Conservation (phyloP, 2,888 invertebrate species). For the Pristionchus japonicus region DNA sequence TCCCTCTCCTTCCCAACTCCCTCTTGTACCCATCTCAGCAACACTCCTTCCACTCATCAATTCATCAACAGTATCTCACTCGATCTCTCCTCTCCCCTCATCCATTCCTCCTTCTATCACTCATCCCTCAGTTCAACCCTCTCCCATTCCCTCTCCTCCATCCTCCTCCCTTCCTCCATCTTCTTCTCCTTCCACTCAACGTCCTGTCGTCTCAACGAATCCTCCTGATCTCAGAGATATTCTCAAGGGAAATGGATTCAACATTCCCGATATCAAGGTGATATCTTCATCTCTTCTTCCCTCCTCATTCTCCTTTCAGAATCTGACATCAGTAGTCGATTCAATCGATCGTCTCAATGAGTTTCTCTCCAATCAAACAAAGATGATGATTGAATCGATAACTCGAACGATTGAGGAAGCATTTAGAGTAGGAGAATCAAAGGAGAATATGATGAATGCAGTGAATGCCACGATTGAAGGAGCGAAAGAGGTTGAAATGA, state of each 20-base stretch:
- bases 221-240: background rate
- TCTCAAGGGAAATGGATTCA: background rate
- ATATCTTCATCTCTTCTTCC: too few relatives aligned
- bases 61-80: background rate
- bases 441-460: background rate
- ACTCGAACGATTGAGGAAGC: background rate
- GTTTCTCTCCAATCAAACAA: background rate
- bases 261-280: conserved; percentile 30
- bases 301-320: background rate
- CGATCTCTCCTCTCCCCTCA: background rate
- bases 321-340: background rate
- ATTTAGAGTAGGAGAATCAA: background rate
- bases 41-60: background rate
- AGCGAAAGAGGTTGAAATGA: background rate
- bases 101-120: background rate
- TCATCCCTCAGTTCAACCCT: too few relatives aligned
- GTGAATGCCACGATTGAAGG: background rate
- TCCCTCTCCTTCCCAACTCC: background rate
- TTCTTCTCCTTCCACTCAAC: background rate
- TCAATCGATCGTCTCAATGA: background rate
- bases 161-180: background rate
- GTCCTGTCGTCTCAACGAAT: background rate
- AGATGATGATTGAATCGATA: background rate
- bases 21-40: background rate
- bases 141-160: background rate